These are phyloP conservation scores for Camptogramma bilineatum DNA, from an alignment of 2,888 invertebrate genomes.

Conservation along the genomic window DNA sequence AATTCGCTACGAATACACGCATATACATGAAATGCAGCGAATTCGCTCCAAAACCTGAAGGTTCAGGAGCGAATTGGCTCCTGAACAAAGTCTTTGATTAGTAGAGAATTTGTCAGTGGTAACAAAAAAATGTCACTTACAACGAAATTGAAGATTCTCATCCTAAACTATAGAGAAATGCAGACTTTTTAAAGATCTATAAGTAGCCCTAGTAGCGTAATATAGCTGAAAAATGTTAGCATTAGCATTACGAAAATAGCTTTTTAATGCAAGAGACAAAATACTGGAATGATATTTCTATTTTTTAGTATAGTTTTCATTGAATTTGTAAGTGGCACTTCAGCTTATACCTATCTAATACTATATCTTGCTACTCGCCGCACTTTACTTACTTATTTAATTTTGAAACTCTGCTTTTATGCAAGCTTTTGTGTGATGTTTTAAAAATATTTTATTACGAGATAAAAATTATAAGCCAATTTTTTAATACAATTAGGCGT, in stretches of 20 bases:
- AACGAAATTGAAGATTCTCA: slow-evolving; percentile 5
- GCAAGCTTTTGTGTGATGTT: slow-evolving; percentile 28
- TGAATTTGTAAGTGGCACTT: slow-evolving; percentile 39
- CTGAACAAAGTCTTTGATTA: not conserved
- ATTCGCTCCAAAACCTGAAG: too few species aligned
- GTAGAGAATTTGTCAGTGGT: not conserved
- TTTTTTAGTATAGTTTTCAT: slow-evolving; percentile 18
- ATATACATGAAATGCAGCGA: too few species aligned
- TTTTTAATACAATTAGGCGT: slow-evolving; percentile 7
- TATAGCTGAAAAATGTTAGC: slow-evolving; percentile 16
- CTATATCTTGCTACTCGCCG: slow-evolving; percentile 32
- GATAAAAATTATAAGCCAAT: slow-evolving; percentile 3
- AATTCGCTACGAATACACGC: too few species aligned
- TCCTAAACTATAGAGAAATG: slow-evolving; percentile 20
- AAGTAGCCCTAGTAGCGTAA: slow-evolving; percentile 7
- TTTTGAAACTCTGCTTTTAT: slow-evolving; percentile 11
- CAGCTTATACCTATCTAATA: slow-evolving; percentile 29
- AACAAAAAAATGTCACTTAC: not conserved
- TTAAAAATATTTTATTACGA: not conserved
- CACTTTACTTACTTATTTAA: slow-evolving; percentile 14
- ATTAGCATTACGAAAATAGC: slow-evolving; percentile 12
- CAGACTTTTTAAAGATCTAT: slow-evolving; percentile 10
- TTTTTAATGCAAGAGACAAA: slow-evolving; percentile 17
- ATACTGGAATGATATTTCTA: slow-evolving; percentile 33
- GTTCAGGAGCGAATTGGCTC: too few species aligned